Evolutionary conservation across 2,888 invertebrate species (phyloP).

Genomic region (Phyto melanocephala): DNA sequence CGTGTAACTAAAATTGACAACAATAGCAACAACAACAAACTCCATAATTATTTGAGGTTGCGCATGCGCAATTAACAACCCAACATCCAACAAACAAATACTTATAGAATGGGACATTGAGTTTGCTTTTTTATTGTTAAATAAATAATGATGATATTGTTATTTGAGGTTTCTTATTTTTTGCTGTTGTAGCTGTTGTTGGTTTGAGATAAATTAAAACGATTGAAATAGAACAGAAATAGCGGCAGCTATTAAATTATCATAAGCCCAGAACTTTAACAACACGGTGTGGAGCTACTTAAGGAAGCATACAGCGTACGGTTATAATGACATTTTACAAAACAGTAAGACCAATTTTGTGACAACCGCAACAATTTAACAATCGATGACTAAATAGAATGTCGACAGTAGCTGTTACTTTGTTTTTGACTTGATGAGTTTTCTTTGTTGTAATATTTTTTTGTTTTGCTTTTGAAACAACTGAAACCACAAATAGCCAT

Average conservation of each 20-base stretch:
- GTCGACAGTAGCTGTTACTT: conserved; percentile 55
- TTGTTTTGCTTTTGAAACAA: conserved; percentile 1
- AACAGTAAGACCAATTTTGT: conserved; percentile 39
- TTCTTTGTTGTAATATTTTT: too few species aligned
- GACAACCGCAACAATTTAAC: conserved; percentile 61
- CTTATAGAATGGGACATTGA: conserved; percentile 1
- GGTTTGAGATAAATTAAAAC: conserved; percentile 45
- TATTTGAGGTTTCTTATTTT: conserved; percentile 47
- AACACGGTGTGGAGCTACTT: neutral
- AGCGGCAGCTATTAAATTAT: conserved; percentile 52
- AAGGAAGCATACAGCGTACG: neutral
- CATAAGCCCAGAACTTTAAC: conserved; percentile 27
- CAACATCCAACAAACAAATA: conserved; percentile 2
- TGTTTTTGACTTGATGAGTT: conserved; percentile 1
- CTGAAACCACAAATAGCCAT: conserved; percentile 56
- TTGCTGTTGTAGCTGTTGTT: conserved; percentile 24
- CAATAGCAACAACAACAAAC: conserved; percentile 7
- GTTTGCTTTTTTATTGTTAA: conserved; percentile 12
- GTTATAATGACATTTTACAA: conserved; percentile 28
- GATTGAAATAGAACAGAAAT: conserved; percentile 59
- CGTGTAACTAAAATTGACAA: conserved; percentile 44
- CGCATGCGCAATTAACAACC: conserved; percentile 44
- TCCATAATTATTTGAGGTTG: conserved; percentile 51
- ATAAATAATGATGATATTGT: conserved; percentile 61
- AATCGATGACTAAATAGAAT: conserved; percentile 53